phyloP scores from a whole-genome alignment of 2,113 vertebrate genomes.

The Protobothrops flavoviridis region DNA sequence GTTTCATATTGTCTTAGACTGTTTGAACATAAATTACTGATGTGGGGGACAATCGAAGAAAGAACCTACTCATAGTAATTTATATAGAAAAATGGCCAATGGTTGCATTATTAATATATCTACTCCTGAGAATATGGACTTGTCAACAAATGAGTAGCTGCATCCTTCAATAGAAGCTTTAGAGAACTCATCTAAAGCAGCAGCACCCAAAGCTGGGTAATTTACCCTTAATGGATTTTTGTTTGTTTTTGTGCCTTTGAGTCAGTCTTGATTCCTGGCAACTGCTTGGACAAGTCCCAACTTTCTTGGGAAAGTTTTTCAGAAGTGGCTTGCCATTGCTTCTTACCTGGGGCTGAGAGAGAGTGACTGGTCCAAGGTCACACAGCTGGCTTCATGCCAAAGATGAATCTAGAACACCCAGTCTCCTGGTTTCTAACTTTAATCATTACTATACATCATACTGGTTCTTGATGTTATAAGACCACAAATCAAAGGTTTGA shows the following conservation, averaged over 20 bases:
- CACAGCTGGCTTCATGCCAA: neutral
- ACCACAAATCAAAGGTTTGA: neutral
- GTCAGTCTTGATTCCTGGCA: neutral
- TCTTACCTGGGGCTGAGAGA: neutral
- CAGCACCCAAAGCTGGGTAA: neutral
- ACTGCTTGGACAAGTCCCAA: neutral
- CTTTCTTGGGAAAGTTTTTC: neutral
- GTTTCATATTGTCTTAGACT: conserved; percentile 80
- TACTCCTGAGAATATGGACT: neutral
- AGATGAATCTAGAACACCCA: neutral
- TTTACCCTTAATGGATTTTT: neutral
- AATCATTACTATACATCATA: neutral
- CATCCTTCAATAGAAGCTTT: neutral
- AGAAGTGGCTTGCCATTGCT: neutral
- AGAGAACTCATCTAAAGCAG: neutral
- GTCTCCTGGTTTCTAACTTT: neutral
- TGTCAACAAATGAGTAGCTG: neutral
- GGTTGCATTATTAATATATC: neutral
- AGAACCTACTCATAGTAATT: neutral
- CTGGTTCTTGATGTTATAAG: neutral
- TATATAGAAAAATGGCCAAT: neutral
- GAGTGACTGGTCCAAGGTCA: neutral
- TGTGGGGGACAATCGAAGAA: conserved; percentile 5
- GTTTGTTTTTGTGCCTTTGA: neutral
- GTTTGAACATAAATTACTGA: conserved; percentile 57